phyloP scores from a whole-genome alignment of 2,797 vertebrate species.

The Danio aesculapii region DNA sequence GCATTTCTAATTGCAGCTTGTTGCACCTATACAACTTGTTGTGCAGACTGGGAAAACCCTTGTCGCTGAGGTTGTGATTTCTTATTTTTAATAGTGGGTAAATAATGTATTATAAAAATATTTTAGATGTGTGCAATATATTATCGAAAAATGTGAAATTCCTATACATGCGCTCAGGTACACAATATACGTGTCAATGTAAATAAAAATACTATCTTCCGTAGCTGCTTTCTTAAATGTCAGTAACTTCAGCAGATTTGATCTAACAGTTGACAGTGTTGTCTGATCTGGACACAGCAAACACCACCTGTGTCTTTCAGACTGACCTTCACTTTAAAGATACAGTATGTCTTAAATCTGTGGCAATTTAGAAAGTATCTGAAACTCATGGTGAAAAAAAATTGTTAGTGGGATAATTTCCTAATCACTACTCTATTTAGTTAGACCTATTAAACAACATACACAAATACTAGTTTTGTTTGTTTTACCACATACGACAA shows the following conservation, averaged over 20 bases:
- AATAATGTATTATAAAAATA: not conserved
- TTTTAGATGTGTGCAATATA: not conserved
- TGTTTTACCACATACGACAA: constrained; percentile 28
- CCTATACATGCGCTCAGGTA: not conserved
- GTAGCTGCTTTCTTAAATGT: constrained; percentile 9
- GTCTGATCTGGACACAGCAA: constrained; percentile 45
- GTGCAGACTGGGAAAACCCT: constrained; percentile 5
- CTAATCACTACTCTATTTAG: not conserved
- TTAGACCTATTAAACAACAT: not conserved
- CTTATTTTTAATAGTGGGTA: constrained; percentile 1
- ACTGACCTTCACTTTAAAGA: constrained; percentile 53
- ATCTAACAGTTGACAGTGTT: constrained; percentile 21
- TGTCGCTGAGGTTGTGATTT: constrained; percentile 3
- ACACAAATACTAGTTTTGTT: not conserved
- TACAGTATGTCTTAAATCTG: constrained; percentile 17
- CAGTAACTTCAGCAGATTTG: constrained; percentile 33
- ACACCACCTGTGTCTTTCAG: constrained; percentile 51
- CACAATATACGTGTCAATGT: not conserved
- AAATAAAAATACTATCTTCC: not conserved
- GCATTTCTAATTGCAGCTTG: constrained; percentile 48
- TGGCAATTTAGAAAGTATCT: constrained; percentile 1
- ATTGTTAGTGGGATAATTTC: not conserved
- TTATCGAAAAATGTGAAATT: not conserved
- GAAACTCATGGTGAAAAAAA: constrained; percentile 15
- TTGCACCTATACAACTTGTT: constrained; percentile 37